phyloP scores from a whole-genome alignment of 1,140 invertebrate genomes.

The Saccostrea glomerata region DNA sequence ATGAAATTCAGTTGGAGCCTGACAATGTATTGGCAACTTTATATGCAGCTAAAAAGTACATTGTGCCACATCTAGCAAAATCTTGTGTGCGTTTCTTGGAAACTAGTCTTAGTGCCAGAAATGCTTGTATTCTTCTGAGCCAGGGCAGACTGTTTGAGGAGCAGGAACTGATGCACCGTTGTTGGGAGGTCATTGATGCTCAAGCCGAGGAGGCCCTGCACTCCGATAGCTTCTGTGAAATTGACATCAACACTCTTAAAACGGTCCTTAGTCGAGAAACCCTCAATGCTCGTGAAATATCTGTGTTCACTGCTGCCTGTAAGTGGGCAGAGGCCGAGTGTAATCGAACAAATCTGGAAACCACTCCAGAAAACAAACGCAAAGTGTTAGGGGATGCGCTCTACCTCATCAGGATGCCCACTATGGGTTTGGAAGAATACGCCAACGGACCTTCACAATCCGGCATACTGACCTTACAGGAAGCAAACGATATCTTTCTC shows the following conservation, averaged over 20 bases:
- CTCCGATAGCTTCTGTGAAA: conserved; percentile 92
- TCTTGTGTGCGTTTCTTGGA: conserved; percentile 91
- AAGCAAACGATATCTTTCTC: conserved; percentile 89
- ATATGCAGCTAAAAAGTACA: conserved; percentile 93
- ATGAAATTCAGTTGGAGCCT: conserved; percentile 91
- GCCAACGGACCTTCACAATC: conserved; percentile 87
- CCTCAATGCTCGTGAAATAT: conserved; percentile 88
- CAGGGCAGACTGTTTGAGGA: conserved; percentile 90
- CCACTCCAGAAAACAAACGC: conserved; percentile 86
- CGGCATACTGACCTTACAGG: conserved; percentile 86
- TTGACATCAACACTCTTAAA: conserved; percentile 90
- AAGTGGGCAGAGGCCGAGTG: conserved; percentile 92
- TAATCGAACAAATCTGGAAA: conserved; percentile 83
- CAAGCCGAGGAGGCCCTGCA: conserved; percentile 89
- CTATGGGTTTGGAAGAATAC: conserved; percentile 93
- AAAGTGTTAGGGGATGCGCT: conserved; percentile 86
- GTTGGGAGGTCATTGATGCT: conserved; percentile 93
- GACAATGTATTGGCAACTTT: conserved; percentile 92
- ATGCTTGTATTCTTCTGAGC: conserved; percentile 90
- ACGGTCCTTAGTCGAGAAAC: conserved; percentile 90
- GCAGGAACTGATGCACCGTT: conserved; percentile 87
- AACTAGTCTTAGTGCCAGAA: conserved; percentile 88
- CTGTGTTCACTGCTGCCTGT: conserved; percentile 85
- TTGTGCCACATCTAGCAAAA: conserved; percentile 88
- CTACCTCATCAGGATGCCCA: conserved; percentile 88